Base-by-base conservation (phyloP, 2,113 vertebrate species). In the Pseudorectes ferrugineus region DNA sequence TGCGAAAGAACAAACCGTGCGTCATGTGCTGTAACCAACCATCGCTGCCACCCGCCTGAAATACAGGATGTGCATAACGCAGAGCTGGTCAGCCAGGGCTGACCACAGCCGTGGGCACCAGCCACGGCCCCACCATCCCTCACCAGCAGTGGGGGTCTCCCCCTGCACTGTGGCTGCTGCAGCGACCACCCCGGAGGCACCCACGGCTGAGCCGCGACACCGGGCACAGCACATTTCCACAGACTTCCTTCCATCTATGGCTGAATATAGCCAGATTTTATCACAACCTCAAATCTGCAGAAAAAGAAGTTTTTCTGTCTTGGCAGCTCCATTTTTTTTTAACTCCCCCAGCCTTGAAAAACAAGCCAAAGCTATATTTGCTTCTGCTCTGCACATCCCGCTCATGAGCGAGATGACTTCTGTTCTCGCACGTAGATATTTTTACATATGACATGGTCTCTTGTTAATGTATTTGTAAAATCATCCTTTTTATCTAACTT, bases 331-430 rank as follows among this genome's bases (percentile, higher is more conserved):
- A 25, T 88, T 90, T 76, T 84, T 83, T 85, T 85, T 36, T 33
- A 93, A 92, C 93, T 93, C 96, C 92, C 57, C 86, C 91, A 88
- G 89, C 25, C 95, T 78, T 57, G 77, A 67, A 40, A 73, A 86
- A 78, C 73, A 81, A 95, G 93, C 91, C 96, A 92, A 66, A 89
- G 93, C 91, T 96, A 87, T 75, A 93, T 96, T 91, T 95, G 86
- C 89, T 89, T 61, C 89, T 89, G 72, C 88, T 96, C 70, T 58
- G 79, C 68, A 91, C 86, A 84, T 54, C 63, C 96, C 42, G 90
- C 94, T 88, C 79, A 66, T 24, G 72, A 88, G 88, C 1, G 29
- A 93, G 89, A 88, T 87, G 87, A 75, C 86, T 95, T 84, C 95
- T 89, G 94, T 89, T 95, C 94, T 87, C 51, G 1, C 91, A 63